phyloP scores from a whole-genome alignment of 2,888 invertebrate genomes.

The Drosophila setosimentum region DNA sequence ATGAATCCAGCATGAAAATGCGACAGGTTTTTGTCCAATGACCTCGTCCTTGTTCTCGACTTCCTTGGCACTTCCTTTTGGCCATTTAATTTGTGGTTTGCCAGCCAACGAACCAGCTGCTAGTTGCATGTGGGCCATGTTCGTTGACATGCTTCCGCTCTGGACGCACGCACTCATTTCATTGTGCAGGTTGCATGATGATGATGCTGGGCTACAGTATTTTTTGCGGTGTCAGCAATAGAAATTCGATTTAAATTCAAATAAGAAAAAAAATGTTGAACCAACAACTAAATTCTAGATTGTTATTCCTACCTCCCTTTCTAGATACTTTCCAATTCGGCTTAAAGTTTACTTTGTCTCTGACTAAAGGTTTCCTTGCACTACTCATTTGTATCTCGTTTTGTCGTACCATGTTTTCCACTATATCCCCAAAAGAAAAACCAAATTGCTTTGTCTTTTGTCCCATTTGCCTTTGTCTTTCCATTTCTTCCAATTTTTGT shows the following conservation, averaged over 20 bases:
- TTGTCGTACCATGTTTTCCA: neutral
- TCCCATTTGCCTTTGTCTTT: neutral
- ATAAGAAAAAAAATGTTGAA: neutral
- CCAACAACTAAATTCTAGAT: neutral
- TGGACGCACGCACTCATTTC: constrained; percentile 38
- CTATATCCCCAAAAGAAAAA: neutral
- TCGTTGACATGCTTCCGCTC: constrained; percentile 56
- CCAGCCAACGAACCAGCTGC: constrained; percentile 20
- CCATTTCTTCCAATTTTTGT: neutral
- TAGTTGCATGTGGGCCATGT: constrained; percentile 49
- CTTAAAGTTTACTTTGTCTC: neutral
- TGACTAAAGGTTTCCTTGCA: neutral
- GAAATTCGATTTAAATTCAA: constrained; percentile 65
- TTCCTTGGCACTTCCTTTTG: constrained; percentile 62
- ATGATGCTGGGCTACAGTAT: constrained; percentile 9
- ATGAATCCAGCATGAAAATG: constrained; percentile 7
- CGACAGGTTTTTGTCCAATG: constrained; percentile 13
- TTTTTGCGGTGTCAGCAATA: constrained; percentile 35
- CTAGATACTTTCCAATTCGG: neutral
- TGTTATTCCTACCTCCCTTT: neutral
- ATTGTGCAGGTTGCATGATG: constrained; percentile 26
- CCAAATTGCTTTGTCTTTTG: neutral
- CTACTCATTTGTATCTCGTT: neutral
- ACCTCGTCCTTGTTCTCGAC: constrained; percentile 51
- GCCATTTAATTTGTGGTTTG: constrained; percentile 67